These are phyloP conservation scores for Phoebastria nigripes DNA, from an alignment of 2,797 vertebrate genomes.

Conservation along the genomic window DNA sequence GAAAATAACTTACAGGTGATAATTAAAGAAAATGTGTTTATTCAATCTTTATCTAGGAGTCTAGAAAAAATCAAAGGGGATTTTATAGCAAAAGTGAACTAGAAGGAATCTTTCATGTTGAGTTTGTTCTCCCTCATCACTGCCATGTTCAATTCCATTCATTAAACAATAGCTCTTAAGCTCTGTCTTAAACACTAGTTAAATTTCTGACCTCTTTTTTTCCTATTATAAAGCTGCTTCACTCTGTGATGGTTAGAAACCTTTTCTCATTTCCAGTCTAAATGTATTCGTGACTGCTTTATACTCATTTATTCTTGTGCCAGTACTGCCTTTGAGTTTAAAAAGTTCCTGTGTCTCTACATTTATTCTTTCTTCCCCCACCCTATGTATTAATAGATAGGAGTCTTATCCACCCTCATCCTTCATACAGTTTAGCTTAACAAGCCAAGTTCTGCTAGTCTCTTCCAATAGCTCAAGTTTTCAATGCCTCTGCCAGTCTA, in stretches of 20 bases:
- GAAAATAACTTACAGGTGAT: conserved; percentile 12
- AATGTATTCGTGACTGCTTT: neutral
- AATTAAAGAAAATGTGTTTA: conserved; percentile 2
- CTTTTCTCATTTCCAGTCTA: neutral
- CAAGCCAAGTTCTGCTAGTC: neutral
- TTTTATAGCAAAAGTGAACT: neutral
- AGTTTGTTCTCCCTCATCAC: neutral
- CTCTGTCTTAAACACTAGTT: neutral
- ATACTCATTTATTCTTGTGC: conserved; percentile 1
- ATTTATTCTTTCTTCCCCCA: neutral
- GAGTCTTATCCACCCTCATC: neutral
- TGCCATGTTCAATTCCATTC: neutral
- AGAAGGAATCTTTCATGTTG: neutral
- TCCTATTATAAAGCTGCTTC: neutral
- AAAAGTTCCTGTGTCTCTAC: neutral
- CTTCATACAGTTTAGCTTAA: neutral
- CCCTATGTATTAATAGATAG: neutral
- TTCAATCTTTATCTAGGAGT: neutral
- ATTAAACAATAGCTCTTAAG: neutral
- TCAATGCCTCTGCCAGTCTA: neutral
- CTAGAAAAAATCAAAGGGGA: neutral
- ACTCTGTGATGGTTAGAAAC: neutral
- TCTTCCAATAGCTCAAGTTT: neutral
- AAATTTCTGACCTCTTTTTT: neutral
- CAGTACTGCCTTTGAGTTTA: neutral